Evolutionary conservation across 1,140 invertebrate species (phyloP).

Genomic region (Caenorhabditis latens): DNA sequence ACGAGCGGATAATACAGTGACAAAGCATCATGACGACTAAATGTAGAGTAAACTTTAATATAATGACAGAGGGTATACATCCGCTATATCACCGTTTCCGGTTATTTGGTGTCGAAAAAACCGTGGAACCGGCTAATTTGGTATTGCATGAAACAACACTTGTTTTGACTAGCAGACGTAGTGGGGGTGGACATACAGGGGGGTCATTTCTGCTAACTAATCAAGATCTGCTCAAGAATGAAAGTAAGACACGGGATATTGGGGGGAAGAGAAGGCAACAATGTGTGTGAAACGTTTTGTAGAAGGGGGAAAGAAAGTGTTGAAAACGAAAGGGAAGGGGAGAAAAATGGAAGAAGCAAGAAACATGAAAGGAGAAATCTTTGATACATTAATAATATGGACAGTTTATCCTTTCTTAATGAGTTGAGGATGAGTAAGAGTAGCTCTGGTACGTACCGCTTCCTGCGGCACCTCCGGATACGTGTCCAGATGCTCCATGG

Average conservation of each 20-base stretch:
- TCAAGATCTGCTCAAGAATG: slow-evolving; percentile 43
- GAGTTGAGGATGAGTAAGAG: slow-evolving; percentile 34
- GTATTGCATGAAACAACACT: slow-evolving; percentile 49
- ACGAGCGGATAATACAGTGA: slow-evolving; percentile 11
- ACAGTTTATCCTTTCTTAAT: slow-evolving; percentile 9
- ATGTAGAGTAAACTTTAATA: neutral
- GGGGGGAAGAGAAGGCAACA: neutral
- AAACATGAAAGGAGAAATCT: neutral
- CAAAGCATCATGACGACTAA: slow-evolving; percentile 13
- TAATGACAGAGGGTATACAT: neutral
- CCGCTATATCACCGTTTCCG: slow-evolving; percentile 44
- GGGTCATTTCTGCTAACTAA: slow-evolving; percentile 22
- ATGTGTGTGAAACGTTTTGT: neutral
- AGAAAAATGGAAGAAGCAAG: neutral
- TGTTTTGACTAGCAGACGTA: slow-evolving; percentile 23
- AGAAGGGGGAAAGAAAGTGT: neutral
- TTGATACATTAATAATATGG: neutral
- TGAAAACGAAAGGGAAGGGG: neutral
- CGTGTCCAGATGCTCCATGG: neutral
- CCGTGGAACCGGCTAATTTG: slow-evolving; percentile 5
- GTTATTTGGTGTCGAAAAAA: slow-evolving; percentile 54
- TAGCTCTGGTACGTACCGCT: slow-evolving; percentile 40
- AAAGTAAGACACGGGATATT: slow-evolving; percentile 4
- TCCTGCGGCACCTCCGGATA: slow-evolving; percentile 5
- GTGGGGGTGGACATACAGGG: neutral